Base-by-base conservation (phyloP, 2,113 vertebrate genomes). In the Pterocles burchelli region DNA sequence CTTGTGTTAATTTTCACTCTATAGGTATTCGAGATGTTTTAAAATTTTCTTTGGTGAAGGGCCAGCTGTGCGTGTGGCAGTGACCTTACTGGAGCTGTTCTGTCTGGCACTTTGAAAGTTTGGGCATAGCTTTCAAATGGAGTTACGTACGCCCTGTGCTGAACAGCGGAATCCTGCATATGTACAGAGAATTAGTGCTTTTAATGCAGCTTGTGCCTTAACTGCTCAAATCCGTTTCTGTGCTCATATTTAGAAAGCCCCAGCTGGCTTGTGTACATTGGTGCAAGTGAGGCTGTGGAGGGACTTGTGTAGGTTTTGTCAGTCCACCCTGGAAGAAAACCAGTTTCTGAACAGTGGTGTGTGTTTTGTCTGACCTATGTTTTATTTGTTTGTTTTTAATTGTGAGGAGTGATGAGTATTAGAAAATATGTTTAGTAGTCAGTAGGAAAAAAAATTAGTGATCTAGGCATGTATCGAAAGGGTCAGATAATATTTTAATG, bases 391-490 rank as follows among this genome's bases (percentile, higher is more conserved):
- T 9, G 28, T n/a, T 77, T 73, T n/a, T 54, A 7, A 49, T 28
- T 16, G 22, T 19, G 24, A 91, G 66, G 45, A 62, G 31, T 6
- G 8, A 1, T 51, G 48, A 43, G 9, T 22, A 6, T 45, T 52
- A 73, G 29, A 34, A 48, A 62, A 78, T 2, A 6, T 17, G 1
- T 31, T 81, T 33, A 34, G 17, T 18, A n/a, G 54, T 25, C 3
- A 5, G 0, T 2, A 34, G 41, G 70, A 43, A n/a, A 41, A 41
- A 77, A 45, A 55, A 3, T 0, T 4, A 68, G 5, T 68, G 54
- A 11, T 33, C 28, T 34, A 84, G 57, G 33, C 15, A 4, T 12
- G 9, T 13, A 13, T 34, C 2, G 0, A 10, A 81, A 79, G 48
- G 72, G 16, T 48, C 38, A 81, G 52, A 6, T 14, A 57, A 45